Percentiles rank a stretch among this genome's conserved stretches.
Evolutionary conservation across 2,797 vertebrate genomes (phyloP).

Genomic region (Amniataba percoides): DNA sequence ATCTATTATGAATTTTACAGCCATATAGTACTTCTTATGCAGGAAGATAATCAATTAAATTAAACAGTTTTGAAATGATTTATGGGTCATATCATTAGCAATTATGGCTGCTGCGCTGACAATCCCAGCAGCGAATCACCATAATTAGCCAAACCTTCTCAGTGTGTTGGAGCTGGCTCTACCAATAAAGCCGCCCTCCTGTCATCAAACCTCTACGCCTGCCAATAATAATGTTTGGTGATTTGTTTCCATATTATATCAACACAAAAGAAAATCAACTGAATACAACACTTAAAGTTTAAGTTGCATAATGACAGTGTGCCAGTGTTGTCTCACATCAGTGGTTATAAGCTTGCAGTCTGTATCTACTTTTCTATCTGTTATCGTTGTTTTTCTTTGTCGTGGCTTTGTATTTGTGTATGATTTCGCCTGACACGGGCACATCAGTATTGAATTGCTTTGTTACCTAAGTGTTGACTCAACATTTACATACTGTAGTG

Average conservation of each 20-base stretch:
- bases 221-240: not conserved
- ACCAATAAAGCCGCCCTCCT: conserved; percentile 14
- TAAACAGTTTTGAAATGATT: not conserved
- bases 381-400: conserved; percentile 69
- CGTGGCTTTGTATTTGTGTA: conserved; percentile 71
- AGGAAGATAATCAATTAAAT: not conserved
- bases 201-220: not conserved
- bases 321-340: conserved; percentile 55
- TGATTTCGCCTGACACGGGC: conserved; percentile 69
- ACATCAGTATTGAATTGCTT: conserved; percentile 70
- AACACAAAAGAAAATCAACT: conserved; percentile 7
- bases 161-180: not conserved
- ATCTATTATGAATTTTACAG: not conserved
- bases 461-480: conserved; percentile 63
- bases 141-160: conserved; percentile 5
- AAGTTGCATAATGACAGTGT: conserved; percentile 49
- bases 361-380: conserved; percentile 62
- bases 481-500: conserved; percentile 56
- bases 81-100: conserved; percentile 2
- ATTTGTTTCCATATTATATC: conserved; percentile 18
- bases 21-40: not conserved
- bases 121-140: conserved; percentile 5
- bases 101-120: conserved; percentile 5
- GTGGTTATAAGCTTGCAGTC: conserved; percentile 62
- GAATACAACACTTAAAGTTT: conserved; percentile 17